These are phyloP conservation scores for Ianthella basta DNA, from an alignment of 37 sponge, comb jelly and placozoan genomes.

Conservation along the genomic window DNA sequence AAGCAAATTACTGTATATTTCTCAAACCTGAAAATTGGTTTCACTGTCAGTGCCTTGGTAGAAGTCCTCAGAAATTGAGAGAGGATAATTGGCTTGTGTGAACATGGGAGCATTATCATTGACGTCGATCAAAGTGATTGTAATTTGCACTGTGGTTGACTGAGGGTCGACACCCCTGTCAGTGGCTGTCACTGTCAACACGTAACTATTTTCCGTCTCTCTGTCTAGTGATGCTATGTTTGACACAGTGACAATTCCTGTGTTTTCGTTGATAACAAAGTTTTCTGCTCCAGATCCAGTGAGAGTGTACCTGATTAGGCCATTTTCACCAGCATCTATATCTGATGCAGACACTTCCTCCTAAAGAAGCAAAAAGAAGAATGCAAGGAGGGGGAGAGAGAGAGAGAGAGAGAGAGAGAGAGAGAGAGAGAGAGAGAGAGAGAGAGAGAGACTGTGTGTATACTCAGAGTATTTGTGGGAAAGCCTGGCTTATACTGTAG, in stretches of 20 bases:
- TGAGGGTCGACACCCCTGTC: neutral
- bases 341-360: conserved; percentile 53
- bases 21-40: neutral
- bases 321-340: conserved; percentile 28
- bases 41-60: neutral
- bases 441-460: conserved; percentile 1
- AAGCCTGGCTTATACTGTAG: neutral
- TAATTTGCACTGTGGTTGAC: neutral
- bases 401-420: neutral
- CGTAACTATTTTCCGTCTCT: conserved; percentile 38
- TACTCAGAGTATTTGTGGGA: neutral
- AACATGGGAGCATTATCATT: conserved; percentile 18
- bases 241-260: conserved; percentile 50
- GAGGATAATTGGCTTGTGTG: neutral
- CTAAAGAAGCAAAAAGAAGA: neutral
- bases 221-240: conserved; percentile 49
- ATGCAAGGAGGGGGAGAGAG: neutral
- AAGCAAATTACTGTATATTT: too few relatives aligned
- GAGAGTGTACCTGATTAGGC: conserved; percentile 44
- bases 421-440: neutral
- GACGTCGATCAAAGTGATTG: neutral
- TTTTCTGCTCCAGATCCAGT: conserved; percentile 28
- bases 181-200: conserved; percentile 34
- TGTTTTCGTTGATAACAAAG: conserved; percentile 53
- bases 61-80: neutral